A percentile compares a stretch with the other conserved stretches of the same genome.
Evolutionary conservation across 2,888 invertebrate species (phyloP).

Genomic region (Archips crataeganus): DNA sequence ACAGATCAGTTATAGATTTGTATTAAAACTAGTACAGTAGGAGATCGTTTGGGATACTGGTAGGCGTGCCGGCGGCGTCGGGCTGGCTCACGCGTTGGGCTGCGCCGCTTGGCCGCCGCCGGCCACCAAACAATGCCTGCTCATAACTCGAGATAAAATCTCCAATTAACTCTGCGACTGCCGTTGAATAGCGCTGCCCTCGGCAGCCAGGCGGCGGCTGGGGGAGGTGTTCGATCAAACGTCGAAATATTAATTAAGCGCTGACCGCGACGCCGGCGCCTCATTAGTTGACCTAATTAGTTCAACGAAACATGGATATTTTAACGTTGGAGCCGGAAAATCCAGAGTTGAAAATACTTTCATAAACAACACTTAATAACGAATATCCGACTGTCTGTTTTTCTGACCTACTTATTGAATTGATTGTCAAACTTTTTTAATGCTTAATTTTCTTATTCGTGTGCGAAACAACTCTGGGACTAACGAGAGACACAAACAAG

Average conservation of each 20-base stretch:
- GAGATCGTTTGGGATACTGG: too few relatives aligned
- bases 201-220: not conserved
- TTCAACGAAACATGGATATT: not conserved
- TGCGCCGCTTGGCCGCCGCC: not conserved
- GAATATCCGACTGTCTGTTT: too few relatives aligned
- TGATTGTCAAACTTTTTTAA: too few relatives aligned
- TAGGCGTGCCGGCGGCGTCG: too few relatives aligned
- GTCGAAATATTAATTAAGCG: conserved; percentile 8
- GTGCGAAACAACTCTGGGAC: too few relatives aligned
- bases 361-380: too few relatives aligned
- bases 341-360: not conserved
- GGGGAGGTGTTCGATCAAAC: conserved; percentile 12
- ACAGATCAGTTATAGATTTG: too few relatives aligned
- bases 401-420: too few relatives aligned
- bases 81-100: too few relatives aligned
- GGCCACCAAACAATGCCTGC: conserved; percentile 6
- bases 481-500: not conserved
- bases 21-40: too few relatives aligned
- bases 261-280: conserved; percentile 2
- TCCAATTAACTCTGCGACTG: conserved; percentile 4
- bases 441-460: too few relatives aligned
- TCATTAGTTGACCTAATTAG: conserved; percentile 9
- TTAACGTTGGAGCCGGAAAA: not conserved
- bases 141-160: conserved; percentile 18
- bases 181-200: not conserved